Conservation (phyloP, 64 coral and sea anemone genomes). For the Stichodactyla mertensii region DNA sequence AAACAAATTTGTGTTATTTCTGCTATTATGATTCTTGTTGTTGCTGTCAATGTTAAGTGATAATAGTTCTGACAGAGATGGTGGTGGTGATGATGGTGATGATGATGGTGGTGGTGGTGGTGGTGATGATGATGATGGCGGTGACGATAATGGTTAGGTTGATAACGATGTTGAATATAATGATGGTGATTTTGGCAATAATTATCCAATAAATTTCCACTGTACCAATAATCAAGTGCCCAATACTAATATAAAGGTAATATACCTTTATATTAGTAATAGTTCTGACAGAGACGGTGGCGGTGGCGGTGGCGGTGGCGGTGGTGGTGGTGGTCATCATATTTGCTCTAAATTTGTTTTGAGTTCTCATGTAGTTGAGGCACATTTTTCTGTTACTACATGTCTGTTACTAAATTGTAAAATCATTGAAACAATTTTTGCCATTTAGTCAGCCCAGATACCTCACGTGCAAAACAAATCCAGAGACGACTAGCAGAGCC, state of each 20-base stretch:
- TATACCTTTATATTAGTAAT: too few relatives aligned
- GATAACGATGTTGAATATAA: too few relatives aligned
- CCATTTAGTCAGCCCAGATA: background rate
- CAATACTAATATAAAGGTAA: too few relatives aligned
- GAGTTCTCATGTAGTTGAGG: too few relatives aligned
- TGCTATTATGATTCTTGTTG: background rate
- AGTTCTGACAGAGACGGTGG: background rate
- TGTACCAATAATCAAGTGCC: too few relatives aligned
- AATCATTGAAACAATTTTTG: background rate
- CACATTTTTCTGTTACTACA: too few relatives aligned
- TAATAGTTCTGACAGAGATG: too few relatives aligned
- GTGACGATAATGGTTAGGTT: too few relatives aligned
- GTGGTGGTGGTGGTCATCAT: background rate
- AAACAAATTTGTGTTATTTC: background rate
- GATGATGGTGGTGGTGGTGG: background rate
- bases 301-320: background rate
- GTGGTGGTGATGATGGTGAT: background rate
- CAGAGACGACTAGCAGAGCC: background rate
- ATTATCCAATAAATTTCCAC: too few relatives aligned
- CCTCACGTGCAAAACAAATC: slow-evolving; percentile 8
- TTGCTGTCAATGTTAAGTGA: background rate
- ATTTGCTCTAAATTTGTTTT: too few relatives aligned
- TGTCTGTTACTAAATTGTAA: too few relatives aligned
- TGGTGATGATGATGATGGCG: background rate
- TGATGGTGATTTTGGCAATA: too few relatives aligned